Evolutionary conservation across 1,140 invertebrate genomes (phyloP).

Genomic region (silkworm (Bombyx mori)): ASM3026992v2 NC_085107.1:14780001-14780500

Average conservation of each 20-base stretch:
- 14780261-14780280: constrained; percentile 70
- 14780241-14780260: constrained; percentile 76
- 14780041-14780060: constrained; percentile 67
- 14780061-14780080: constrained; percentile 69
- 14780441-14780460: constrained; percentile 68
- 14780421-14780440: constrained; percentile 57
- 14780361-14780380: constrained; percentile 85
- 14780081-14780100: constrained; percentile 61
- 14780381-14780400: constrained; percentile 74
- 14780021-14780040: constrained; percentile 70
- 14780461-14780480: constrained; percentile 46
- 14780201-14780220: constrained; percentile 61
- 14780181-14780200: constrained; percentile 67
- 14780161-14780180: constrained; percentile 66
- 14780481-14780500: constrained; percentile 73
- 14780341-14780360: constrained; percentile 91
- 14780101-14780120: constrained; percentile 58
- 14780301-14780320: constrained; percentile 46
- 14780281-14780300: constrained; percentile 70
- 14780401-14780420: constrained; percentile 44
- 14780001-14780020: constrained; percentile 57
- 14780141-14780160: constrained; percentile 60
- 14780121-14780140: constrained; percentile 66
- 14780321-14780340: constrained; percentile 76
- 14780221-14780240: constrained; percentile 67